Conservation (phyloP, 2,797 vertebrate species). For the Garrulus glandarius region DNA sequence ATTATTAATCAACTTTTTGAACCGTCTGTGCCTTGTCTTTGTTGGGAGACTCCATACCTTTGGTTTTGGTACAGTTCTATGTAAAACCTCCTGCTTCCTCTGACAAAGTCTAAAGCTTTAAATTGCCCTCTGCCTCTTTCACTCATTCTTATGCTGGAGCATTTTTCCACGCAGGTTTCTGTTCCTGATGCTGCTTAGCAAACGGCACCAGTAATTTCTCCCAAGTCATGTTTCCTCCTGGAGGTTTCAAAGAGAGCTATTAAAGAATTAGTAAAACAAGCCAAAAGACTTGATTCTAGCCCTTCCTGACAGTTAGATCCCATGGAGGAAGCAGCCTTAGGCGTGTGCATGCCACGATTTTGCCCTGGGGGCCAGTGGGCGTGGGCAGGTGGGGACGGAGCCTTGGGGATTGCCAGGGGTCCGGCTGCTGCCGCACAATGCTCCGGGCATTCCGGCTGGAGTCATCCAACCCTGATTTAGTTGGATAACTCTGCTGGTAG, state of each 20-base stretch:
- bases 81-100: background rate
- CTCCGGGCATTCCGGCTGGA: background rate
- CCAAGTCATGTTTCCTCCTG: background rate
- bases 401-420: background rate
- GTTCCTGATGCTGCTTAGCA: background rate
- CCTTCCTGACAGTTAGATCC: background rate
- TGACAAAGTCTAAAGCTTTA: background rate
- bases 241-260: background rate
- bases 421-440: rapidly evolving
- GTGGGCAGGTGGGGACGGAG: rapidly evolving
- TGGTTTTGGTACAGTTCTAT: background rate
- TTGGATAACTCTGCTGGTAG: conserved; percentile 1
- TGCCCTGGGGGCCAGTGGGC: background rate
- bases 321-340: background rate
- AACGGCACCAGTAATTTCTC: background rate
- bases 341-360: background rate
- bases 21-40: background rate
- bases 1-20: background rate
- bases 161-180: background rate
- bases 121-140: background rate
- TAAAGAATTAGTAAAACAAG: background rate
- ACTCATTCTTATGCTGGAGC: background rate
- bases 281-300: background rate
- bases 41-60: background rate
- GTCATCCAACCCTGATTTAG: background rate